These are phyloP conservation scores for Pteria penguin DNA, from an alignment of 2,888 invertebrate genomes.

Conservation along the genomic window DNA sequence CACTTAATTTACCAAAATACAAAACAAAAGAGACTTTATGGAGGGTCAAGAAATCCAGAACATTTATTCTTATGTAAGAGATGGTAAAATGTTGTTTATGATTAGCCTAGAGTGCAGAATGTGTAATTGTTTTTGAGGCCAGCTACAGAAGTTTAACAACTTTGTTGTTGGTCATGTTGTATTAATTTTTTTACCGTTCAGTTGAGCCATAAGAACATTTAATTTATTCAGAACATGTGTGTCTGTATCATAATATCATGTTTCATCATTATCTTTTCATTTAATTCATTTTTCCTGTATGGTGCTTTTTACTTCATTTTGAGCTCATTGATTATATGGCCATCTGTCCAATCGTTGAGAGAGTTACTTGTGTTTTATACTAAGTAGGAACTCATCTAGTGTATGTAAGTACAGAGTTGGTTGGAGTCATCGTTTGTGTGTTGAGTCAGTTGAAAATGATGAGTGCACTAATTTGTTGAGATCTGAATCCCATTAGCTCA, in stretches of 20 bases:
- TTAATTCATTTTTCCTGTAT: too few species aligned
- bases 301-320: too few species aligned
- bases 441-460: too few species aligned
- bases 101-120: slow-evolving; percentile 71
- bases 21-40: not conserved
- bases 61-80: not conserved
- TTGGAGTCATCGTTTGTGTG: too few species aligned
- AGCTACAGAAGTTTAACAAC: slow-evolving; percentile 48
- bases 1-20: not conserved
- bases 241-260: too few species aligned
- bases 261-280: too few species aligned
- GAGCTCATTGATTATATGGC: too few species aligned
- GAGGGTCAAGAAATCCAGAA: slow-evolving; percentile 42
- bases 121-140: slow-evolving; percentile 74
- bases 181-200: not conserved
- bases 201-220: slow-evolving; percentile 26
- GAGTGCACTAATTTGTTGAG: too few species aligned
- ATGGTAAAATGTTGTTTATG: slow-evolving; percentile 3
- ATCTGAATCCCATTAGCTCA: not conserved
- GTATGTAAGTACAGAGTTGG: too few species aligned
- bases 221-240: not conserved
- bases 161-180: not conserved
- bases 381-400: too few species aligned
- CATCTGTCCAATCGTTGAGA: too few species aligned
- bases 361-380: too few species aligned